phyloP scores from a whole-genome alignment of 2,888 invertebrate species.

The Amblyteles armatorius region DNA sequence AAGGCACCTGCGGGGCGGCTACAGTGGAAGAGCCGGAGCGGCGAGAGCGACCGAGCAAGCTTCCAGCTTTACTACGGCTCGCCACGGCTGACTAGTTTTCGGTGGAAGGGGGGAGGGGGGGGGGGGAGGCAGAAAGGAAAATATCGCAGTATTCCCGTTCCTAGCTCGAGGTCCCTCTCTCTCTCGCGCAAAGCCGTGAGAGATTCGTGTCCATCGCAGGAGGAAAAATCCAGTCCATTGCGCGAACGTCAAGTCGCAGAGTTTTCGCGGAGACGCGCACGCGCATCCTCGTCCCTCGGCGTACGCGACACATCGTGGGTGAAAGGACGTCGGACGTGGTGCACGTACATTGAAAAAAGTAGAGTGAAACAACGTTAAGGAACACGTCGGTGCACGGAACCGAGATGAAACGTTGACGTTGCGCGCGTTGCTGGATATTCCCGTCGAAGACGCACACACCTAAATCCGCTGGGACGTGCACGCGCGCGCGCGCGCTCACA shows the following conservation, averaged over 20 bases:
- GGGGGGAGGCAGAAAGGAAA: neutral
- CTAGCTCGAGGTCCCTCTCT: neutral
- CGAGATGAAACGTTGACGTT: conserved; percentile 19
- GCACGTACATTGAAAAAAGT: neutral
- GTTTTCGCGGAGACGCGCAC: conserved; percentile 51
- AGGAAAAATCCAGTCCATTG: conserved; percentile 6
- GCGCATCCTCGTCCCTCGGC: conserved; percentile 53
- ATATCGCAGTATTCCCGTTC: neutral
- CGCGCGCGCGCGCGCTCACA: neutral
- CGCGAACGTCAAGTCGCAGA: conserved; percentile 7
- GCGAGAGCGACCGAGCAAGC: neutral
- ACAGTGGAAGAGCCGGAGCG: neutral
- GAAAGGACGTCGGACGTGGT: conserved; percentile 47
- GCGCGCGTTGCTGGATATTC: conserved; percentile 33
- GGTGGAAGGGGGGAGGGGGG: neutral
- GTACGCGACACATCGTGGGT: conserved; percentile 40
- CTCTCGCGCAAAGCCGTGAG: neutral
- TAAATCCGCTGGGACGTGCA: conserved; percentile 12
- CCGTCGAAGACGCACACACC: conserved; percentile 16
- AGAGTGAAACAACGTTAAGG: conserved; percentile 16
- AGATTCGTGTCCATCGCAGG: neutral
- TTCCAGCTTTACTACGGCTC: neutral
- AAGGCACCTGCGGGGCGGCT: conserved; percentile 25
- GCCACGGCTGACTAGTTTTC: neutral
- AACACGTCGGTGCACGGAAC: neutral